Conservation (phyloP, 23 tunicate species). For the Halocynthia aurantium region DNA sequence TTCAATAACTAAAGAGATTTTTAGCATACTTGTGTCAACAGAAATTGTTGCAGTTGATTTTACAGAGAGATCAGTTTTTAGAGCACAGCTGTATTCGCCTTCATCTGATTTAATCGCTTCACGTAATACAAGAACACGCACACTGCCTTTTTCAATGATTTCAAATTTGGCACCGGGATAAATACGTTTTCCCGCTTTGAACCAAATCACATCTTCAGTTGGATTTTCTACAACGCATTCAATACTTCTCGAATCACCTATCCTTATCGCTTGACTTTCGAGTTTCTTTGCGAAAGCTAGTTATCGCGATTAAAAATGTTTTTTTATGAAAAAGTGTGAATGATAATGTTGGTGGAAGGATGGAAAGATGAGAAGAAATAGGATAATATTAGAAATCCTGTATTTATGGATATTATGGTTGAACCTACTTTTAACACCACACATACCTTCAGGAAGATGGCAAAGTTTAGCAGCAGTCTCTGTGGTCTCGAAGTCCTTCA, state of each 20-base stretch:
- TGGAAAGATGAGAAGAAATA: slow-evolving; percentile 2
- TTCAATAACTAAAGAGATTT: not conserved
- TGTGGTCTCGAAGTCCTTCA: slow-evolving; percentile 25
- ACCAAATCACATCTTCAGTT: slow-evolving; percentile 66
- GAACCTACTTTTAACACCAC: not conserved
- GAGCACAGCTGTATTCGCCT: slow-evolving; percentile 72
- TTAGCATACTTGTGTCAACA: slow-evolving; percentile 70
- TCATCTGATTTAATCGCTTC: slow-evolving; percentile 62
- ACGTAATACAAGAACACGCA: slow-evolving; percentile 33
- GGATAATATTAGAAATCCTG: not conserved
- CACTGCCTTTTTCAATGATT: slow-evolving; percentile 27
- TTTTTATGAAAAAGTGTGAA: not conserved
- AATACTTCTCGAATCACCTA: slow-evolving; percentile 49
- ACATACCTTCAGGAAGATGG: slow-evolving; percentile 81
- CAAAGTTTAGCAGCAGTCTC: slow-evolving; percentile 53
- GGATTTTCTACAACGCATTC: slow-evolving; percentile 60
- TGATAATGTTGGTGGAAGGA: slow-evolving; percentile 9
- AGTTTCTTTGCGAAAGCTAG: slow-evolving; percentile 51
- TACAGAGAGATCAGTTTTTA: slow-evolving; percentile 31
- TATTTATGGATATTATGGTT: not conserved
- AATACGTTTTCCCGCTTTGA: slow-evolving; percentile 47
- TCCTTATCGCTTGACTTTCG: slow-evolving; percentile 24
- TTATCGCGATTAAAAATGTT: not conserved
- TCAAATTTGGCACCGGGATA: slow-evolving; percentile 65
- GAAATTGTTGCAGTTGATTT: slow-evolving; percentile 32